These are phyloP conservation scores for Eupithecia subfuscata DNA, from an alignment of 2,888 invertebrate genomes.

Conservation along the genomic window DNA sequence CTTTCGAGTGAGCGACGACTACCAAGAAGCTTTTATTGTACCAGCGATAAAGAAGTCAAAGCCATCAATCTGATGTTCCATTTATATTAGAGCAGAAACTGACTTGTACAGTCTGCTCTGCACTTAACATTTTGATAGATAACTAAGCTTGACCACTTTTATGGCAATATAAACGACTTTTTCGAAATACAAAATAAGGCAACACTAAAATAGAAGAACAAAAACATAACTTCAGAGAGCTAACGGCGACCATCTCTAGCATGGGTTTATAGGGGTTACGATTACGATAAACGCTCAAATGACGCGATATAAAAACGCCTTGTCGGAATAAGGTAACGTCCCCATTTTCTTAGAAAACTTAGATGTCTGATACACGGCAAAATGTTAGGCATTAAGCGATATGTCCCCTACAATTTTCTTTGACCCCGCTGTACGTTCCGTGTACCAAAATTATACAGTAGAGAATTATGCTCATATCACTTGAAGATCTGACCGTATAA, in stretches of 20 bases:
- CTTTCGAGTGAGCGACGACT: conserved; percentile 56
- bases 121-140: conserved; percentile 26
- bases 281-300: conserved; percentile 55
- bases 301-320: conserved; percentile 53
- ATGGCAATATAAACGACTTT: conserved; percentile 19
- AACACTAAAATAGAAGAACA: conserved; percentile 32
- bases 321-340: conserved; percentile 53
- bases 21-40: conserved; percentile 45
- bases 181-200: conserved; percentile 23
- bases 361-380: conserved; percentile 68
- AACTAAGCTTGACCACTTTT: conserved; percentile 1
- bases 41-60: conserved; percentile 37
- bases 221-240: conserved; percentile 37
- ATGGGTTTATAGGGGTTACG: conserved; percentile 50
- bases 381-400: conserved; percentile 66
- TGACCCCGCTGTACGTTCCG: conserved; percentile 74
- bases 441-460: conserved; percentile 76
- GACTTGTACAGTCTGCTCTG: conserved; percentile 35
- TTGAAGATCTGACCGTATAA: conserved; percentile 78
- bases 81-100: conserved; percentile 36
- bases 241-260: conserved; percentile 55
- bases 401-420: conserved; percentile 71
- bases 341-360: conserved; percentile 69
- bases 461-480: conserved; percentile 77
- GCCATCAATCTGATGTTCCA: conserved; percentile 46